Base-by-base conservation (phyloP, 2,113 vertebrate genomes). In the Apodemus speciosus region DNA sequence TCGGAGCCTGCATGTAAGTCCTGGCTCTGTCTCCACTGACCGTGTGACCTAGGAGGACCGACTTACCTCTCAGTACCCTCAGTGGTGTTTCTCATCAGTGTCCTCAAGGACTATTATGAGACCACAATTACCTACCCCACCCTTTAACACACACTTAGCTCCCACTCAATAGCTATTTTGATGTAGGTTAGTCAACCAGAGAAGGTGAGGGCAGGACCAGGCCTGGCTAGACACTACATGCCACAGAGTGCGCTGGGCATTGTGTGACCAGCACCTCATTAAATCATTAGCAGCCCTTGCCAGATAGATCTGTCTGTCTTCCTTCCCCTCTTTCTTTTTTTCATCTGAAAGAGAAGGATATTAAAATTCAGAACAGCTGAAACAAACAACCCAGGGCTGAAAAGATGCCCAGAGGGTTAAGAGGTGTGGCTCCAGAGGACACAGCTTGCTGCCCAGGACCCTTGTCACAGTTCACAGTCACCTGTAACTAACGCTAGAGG, bases 281-380 rank as follows among this genome's bases (percentile, higher is more conserved):
- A 71, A 89, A 90, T 60, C 23, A 85, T 85, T 69, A 91, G 81
- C 43, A 58, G 30, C 64, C 40, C 60, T 76, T 21, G n/a, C 30
- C 60, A 91, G 58, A 43, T 1, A 85, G 10, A 9, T 56, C 80
- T 7, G 27, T 64, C 62, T 64, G 62, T 64, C 62, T 64, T 30
- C 13, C 64, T 66, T 9, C 56, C 6, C 56, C 6, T 5, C 15
- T 68, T n/a, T 30, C 6, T 18, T 20, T 14, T 69, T 20, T 72
- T 81, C 32, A 23, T 53, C 64, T 77, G 56, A 80, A 38, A 76
- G 25, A 84, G 66, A 91, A 93, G 68, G 32, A 93, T 71, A 80
- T 91, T 38, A 85, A 84, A 95, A n/a, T 15, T 49, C 49, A 71
- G 62, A 88, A 73, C 49, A 86, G 58, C 53, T 66, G 46, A 89